A percentile compares a stretch with the other conserved stretches of the same genome.
Evolutionary conservation across 2,797 vertebrate genomes (phyloP).

Genomic region (Cossypha heuglini): DNA sequence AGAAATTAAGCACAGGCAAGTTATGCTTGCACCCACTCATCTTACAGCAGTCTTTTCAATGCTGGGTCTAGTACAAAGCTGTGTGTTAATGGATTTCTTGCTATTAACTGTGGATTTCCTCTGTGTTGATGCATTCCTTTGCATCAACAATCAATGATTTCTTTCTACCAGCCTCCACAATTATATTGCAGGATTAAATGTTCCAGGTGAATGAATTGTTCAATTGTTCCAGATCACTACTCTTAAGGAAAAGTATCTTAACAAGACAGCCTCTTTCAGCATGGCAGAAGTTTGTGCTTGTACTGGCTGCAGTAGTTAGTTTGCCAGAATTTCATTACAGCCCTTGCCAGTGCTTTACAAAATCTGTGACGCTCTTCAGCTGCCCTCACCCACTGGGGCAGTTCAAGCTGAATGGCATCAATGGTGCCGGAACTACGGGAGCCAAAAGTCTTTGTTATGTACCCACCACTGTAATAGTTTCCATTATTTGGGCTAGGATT

Average conservation of each 20-base stretch:
- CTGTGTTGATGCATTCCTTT: neutral
- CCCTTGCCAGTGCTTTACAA: constrained; percentile 53
- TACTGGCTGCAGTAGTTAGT: constrained; percentile 33
- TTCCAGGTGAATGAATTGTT: neutral
- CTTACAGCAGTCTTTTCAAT: neutral
- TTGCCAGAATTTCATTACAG: constrained; percentile 52
- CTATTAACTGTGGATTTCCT: neutral
- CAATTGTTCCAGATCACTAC: neutral
- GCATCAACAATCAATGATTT: neutral
- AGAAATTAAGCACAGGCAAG: neutral
- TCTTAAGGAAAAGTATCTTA: neutral
- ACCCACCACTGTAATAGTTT: constrained; percentile 60
- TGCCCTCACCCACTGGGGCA: constrained; percentile 57
- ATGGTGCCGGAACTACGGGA: constrained; percentile 13
- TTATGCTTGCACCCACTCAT: neutral
- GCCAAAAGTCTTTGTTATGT: constrained; percentile 53
- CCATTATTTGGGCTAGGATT: constrained; percentile 58
- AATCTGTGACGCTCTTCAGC: constrained; percentile 32
- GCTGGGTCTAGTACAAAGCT: neutral
- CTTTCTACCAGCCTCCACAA: neutral
- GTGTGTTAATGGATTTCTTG: neutral
- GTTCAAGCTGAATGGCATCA: constrained; percentile 67
- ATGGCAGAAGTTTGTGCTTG: neutral
- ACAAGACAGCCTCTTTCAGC: neutral
- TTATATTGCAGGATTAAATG: neutral